These are phyloP conservation scores for Falco columbarius DNA, from an alignment of 2,797 vertebrate genomes.

Conservation along the genomic window DNA sequence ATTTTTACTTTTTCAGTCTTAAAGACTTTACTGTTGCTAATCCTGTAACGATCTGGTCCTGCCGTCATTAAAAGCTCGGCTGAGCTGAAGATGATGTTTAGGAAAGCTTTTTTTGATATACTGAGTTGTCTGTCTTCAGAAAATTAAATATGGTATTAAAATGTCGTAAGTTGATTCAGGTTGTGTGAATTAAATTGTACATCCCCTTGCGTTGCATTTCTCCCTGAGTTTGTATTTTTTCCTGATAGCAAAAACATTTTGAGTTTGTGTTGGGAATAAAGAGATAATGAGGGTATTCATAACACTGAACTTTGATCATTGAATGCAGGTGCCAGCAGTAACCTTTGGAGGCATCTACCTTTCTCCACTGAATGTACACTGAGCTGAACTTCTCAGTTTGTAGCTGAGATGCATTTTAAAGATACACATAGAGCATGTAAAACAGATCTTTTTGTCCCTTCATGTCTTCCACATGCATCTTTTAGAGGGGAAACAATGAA, in stretches of 20 bases:
- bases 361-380: neutral
- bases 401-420: neutral
- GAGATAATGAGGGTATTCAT: neutral
- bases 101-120: neutral
- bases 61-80: neutral
- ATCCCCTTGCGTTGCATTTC: neutral
- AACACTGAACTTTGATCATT: neutral
- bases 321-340: neutral
- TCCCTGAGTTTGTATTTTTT: neutral
- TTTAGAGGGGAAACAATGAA: neutral
- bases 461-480: neutral
- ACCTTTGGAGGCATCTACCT: neutral
- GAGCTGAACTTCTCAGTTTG: neutral
- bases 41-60: neutral
- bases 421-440: neutral
- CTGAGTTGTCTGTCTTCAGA: neutral
- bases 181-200: neutral
- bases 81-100: neutral
- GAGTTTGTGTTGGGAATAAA: neutral
- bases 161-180: neutral
- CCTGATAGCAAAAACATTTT: neutral
- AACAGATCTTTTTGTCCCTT: neutral
- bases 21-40: neutral
- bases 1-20: neutral
- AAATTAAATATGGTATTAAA: neutral